Evolutionary conservation across 2,113 vertebrate genomes (phyloP).

Genomic region (Charadrius vociferus): DNA sequence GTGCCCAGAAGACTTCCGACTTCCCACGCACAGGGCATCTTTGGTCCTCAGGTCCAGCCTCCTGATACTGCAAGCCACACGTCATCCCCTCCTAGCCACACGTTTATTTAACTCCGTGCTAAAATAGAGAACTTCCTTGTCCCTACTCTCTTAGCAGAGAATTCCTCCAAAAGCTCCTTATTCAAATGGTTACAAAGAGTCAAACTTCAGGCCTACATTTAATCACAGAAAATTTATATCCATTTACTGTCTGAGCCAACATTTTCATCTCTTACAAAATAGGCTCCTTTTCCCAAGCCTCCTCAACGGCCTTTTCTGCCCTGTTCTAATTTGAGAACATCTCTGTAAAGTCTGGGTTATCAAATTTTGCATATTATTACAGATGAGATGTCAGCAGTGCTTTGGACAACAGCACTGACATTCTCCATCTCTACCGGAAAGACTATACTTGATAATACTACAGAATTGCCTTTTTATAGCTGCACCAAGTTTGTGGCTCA

Average conservation of each 20-base stretch:
- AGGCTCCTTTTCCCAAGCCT: neutral
- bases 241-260: neutral
- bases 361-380: neutral
- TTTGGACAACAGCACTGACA: neutral
- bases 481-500: neutral
- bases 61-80: neutral
- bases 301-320: neutral
- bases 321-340: neutral
- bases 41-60: neutral
- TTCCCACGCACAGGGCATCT: accelerated
- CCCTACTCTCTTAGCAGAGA: neutral
- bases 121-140: neutral
- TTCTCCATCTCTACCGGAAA: neutral
- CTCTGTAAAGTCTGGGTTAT: neutral
- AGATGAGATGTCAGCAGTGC: neutral
- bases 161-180: neutral
- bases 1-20: neutral
- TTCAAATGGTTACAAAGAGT: neutral
- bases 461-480: neutral
- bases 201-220: neutral
- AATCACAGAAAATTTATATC: neutral
- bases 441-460: neutral
- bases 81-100: neutral
- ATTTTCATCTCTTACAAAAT: neutral
- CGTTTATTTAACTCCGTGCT: neutral